Evolutionary conservation across 1,140 invertebrate species (phyloP), one percentile per base, ranked within the genome.

Genomic region (Camponotus floridanus): DNA sequence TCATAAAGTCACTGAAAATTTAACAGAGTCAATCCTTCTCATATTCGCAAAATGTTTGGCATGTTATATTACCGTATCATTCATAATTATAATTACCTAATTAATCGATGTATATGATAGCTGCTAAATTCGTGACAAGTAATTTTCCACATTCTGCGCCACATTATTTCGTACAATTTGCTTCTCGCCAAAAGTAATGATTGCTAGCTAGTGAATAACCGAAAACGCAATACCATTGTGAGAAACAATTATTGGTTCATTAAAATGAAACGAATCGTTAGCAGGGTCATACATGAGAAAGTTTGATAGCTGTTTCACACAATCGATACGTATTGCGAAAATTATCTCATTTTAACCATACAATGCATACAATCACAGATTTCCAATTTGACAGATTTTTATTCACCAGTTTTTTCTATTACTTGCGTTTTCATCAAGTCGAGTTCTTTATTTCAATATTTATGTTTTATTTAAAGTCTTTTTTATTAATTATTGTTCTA

Each of bases 191-290:
- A 57, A 80, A 67, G 31, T 48, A 59, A 80, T 80, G 62, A 85
- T 79, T 65, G 76, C 64, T 42, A 31, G 55, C 62, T 68, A 61
- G 79, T 80, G 84, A 80, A 67, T 68, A 68, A 78, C 62, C 36
- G 84, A 80, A 80, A 79, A 80, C 36, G 51, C 45, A 59, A 45
- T 11, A 48, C 45, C 62, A 85, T 80, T 59, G 62, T 85, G 79
- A 83, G 68, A 74, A 83, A 83, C 79, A 83, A 76, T 85, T 78
- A 76, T 79, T 45, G 74, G 33, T 31, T 79, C 83, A 85, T 85
- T 85, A 85, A 76, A 85, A 85, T 76, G 68, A 62, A 83, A 74
- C 39, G 4, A 61, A 83, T 83, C 68, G 79, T 83, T 83, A 83
- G 55, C 79, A 39, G 18, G 8, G 33, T 57, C 57, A 62, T 83